Percentiles rank a stretch among this genome's conserved stretches.
Conservation (phyloP, 2,888 invertebrate species). For the Rapana venosa region DNA sequence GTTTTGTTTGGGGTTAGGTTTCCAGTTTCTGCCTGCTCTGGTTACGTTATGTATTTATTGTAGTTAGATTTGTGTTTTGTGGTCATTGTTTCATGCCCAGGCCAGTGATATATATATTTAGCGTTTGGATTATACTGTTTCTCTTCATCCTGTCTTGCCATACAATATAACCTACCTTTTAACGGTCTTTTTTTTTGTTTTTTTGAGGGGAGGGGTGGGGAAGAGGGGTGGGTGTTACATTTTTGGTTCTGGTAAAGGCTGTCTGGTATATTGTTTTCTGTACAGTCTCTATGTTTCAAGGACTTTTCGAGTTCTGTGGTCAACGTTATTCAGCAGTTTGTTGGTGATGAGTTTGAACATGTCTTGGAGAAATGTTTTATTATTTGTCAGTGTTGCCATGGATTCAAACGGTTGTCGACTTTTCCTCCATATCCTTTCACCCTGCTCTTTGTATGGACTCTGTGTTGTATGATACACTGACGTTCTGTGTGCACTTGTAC, state of each 20-base stretch:
- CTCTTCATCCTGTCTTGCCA: no score
- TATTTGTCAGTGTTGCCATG: neutral
- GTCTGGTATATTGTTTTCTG: no score
- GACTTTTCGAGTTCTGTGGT: no score
- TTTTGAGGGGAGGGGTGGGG: neutral
- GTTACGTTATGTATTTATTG: neutral
- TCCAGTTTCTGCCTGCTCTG: neutral
- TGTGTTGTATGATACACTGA: slow-evolving; percentile 13
- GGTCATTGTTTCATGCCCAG: neutral
- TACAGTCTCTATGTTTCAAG: no score
- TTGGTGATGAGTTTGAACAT: no score
- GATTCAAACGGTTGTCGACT: slow-evolving; percentile 11
- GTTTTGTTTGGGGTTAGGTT: neutral
- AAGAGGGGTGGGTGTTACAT: neutral
- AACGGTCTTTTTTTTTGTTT: no score
- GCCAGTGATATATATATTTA: no score
- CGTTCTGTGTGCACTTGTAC: neutral
- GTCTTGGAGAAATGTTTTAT: neutral
- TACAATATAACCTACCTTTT: no score
- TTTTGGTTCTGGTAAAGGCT: neutral
- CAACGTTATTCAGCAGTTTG: no score
- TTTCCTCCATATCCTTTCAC: slow-evolving; percentile 19
- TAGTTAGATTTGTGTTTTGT: neutral
- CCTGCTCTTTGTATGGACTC: neutral
- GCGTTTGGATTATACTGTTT: no score